Evolutionary conservation across 2,888 invertebrate species (phyloP).

Genomic region (Chromoteleia sp.): DNA sequence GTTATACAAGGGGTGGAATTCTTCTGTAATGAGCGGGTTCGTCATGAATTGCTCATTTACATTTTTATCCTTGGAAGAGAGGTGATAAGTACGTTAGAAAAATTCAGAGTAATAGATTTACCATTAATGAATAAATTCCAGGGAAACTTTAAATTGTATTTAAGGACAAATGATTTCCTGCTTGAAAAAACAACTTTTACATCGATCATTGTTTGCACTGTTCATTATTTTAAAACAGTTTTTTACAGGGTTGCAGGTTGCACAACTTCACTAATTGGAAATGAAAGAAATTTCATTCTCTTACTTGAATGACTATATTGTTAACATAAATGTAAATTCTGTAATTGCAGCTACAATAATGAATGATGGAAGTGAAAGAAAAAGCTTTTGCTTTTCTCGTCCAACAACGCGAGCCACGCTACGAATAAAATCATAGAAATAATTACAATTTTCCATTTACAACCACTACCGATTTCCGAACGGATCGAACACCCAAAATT

Average conservation of each 20-base stretch:
- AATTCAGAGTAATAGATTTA: constrained; percentile 35
- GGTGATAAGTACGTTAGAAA: constrained; percentile 48
- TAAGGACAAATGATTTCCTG: background rate
- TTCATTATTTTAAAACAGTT: no score
- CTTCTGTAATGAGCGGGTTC: constrained; percentile 47
- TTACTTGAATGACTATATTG: no score
- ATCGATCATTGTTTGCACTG: no score
- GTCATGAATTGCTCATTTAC: constrained; percentile 42
- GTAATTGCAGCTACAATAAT: no score
- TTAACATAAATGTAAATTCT: no score
- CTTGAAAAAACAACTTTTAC: no score
- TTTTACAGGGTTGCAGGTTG: no score
- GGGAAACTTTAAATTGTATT: background rate
- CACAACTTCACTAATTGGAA: no score
- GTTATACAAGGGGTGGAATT: constrained; percentile 40
- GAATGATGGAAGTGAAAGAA: no score
- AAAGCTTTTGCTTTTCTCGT: no score
- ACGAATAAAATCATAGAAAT: background rate
- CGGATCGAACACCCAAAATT: constrained; percentile 55
- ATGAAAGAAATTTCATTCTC: no score
- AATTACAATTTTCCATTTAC: constrained; percentile 24
- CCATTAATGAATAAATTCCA: constrained; percentile 13
- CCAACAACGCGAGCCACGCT: no score
- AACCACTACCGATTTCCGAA: constrained; percentile 29
- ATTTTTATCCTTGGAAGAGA: constrained; percentile 33